These are phyloP conservation scores for Pheucticus melanocephalus DNA, from an alignment of 2,113 vertebrate genomes.

Conservation along the genomic window DNA sequence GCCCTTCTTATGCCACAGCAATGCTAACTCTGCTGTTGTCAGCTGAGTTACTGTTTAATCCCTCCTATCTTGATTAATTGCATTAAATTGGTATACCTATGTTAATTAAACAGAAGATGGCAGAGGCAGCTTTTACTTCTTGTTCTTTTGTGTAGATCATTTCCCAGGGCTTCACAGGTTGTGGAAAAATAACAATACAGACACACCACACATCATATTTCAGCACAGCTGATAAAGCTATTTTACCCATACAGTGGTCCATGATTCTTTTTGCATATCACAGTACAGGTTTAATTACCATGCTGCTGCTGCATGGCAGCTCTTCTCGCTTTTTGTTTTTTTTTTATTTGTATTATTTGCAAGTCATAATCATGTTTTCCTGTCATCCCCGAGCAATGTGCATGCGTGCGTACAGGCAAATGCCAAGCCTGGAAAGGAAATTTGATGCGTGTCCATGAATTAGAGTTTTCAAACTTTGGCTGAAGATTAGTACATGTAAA, in stretches of 20 bases:
- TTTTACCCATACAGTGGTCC: background rate
- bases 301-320: background rate
- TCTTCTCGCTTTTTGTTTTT: background rate
- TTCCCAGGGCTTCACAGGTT: slow-evolving; percentile 6
- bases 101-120: slow-evolving; percentile 47
- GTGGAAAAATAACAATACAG: slow-evolving; percentile 1
- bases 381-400: slow-evolving; percentile 43
- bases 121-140: slow-evolving; percentile 16
- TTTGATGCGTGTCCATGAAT: slow-evolving; percentile 56
- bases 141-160: background rate
- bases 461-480: slow-evolving; percentile 64
- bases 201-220: background rate
- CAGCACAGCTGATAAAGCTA: slow-evolving; percentile 26
- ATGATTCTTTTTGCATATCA: background rate
- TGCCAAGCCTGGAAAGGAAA: slow-evolving; percentile 54
- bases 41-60: slow-evolving; percentile 41
- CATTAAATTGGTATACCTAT: slow-evolving; percentile 19
- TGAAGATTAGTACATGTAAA: slow-evolving; percentile 70
- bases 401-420: slow-evolving; percentile 29
- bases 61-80: slow-evolving; percentile 39
- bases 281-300: background rate
- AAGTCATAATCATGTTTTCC: slow-evolving; percentile 32
- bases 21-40: background rate
- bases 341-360: slow-evolving; percentile 35
- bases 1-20: background rate